A percentile compares a stretch with the other conserved stretches of the same genome.
Conservation (phyloP, 2,888 invertebrate species). For the Eucera pruinosa region DNA sequence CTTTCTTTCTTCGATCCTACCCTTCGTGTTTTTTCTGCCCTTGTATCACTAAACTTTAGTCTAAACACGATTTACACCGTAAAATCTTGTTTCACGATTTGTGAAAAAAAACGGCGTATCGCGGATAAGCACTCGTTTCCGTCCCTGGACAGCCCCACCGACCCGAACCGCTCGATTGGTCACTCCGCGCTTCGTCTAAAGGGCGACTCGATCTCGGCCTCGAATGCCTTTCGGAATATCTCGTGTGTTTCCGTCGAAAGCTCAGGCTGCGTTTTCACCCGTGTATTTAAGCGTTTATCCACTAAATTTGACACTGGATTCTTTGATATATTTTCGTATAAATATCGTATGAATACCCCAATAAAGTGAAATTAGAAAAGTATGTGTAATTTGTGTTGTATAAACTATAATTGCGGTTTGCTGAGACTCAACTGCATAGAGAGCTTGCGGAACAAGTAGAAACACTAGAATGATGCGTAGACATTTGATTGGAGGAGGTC, state of each 20-base stretch:
- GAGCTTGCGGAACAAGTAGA: constrained; percentile 44
- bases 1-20: constrained; percentile 22
- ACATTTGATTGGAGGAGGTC: constrained; percentile 48
- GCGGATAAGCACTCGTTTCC: constrained; percentile 41
- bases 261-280: constrained; percentile 61
- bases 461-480: constrained; percentile 29
- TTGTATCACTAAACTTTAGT: constrained; percentile 5
- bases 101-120: constrained; percentile 41
- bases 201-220: constrained; percentile 63
- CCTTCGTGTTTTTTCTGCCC: background rate
- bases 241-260: constrained; percentile 64
- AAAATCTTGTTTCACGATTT: constrained; percentile 18
- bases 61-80: constrained; percentile 15
- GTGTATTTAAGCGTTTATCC: background rate
- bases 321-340: background rate
- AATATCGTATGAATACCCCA: background rate
- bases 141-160: constrained; percentile 58
- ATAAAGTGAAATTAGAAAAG: background rate
- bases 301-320: background rate
- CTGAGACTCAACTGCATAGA: background rate
- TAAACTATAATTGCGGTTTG: background rate
- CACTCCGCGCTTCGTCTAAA: constrained; percentile 69
- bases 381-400: background rate
- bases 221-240: constrained; percentile 56
- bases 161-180: constrained; percentile 73